Evolutionary conservation across 2,113 vertebrate genomes (phyloP), one percentile per base, ranked within the genome.

Genomic region (Tetraodon nigroviridis): DNA sequence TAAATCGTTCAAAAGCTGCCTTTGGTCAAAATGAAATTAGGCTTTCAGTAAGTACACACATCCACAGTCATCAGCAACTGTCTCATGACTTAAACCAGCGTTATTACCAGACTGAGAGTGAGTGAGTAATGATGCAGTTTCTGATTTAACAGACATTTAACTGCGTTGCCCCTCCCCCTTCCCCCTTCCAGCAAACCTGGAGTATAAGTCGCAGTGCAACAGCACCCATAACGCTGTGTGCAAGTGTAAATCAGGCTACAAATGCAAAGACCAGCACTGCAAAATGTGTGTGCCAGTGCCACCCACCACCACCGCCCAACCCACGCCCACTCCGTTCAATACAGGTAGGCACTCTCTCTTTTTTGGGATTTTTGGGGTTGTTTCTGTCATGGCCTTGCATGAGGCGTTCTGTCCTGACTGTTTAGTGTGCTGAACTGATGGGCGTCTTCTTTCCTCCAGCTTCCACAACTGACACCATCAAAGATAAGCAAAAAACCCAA

Each of bases 201-300:
- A 52, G 61, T 51, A 59, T 6, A 5, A 42, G 16, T 55, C 24
- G 3, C 1, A 0, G 0, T 91, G 90, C 46, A 74, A 0, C 1
- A 0, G 0, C 1, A 78, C 14, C 14, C 49, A n/a, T 1, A 15
- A 89, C 11, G 49, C 84, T 0, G 72, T 76, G 55, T 91, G 89
- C 58, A 51, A 0, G 21, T 91, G 90, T 65, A 46, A 67, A 32
- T 18, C 47, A 1, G 89, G 88, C 17, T 88, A 74, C 45, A 19
- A 1, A 16, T 90, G 86, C 62, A 58, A 0, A 22, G 69, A 54
- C 48, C 2, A 16, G 0, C 0, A 11, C 0, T 89, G 90, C 48
- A 12, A 10, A 0, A 0, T 7, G 10, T 91, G 90, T 69, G 52
- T 19, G 37, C 20, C 1, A 2, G 46, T 58, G 16, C 51, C 55